Percentiles rank a stretch among this genome's conserved stretches.
These are phyloP conservation scores for Cryptocephalus moraei DNA, from an alignment of 2,888 invertebrate species.

Conservation along the genomic window DNA sequence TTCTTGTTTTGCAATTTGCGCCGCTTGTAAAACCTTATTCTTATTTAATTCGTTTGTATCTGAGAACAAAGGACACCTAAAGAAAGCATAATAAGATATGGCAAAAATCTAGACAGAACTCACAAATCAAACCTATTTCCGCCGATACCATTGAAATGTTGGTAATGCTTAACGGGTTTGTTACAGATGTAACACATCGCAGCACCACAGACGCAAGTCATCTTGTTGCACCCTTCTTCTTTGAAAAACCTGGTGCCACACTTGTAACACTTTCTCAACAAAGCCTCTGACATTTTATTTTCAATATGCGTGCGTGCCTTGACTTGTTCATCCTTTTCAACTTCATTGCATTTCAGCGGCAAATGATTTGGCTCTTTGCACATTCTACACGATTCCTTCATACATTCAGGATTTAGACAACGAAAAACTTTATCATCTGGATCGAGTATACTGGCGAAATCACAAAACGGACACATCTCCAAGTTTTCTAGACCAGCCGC, in stretches of 20 bases:
- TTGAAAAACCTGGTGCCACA: slow-evolving; percentile 43
- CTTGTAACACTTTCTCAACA: slow-evolving; percentile 39
- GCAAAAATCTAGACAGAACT: no score
- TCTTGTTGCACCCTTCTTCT: slow-evolving; percentile 47
- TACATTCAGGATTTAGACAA: slow-evolving; percentile 47
- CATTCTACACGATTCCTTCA: slow-evolving; percentile 42
- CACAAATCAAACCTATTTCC: slow-evolving; percentile 30
- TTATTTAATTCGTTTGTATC: slow-evolving; percentile 34
- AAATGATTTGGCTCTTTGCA: slow-evolving; percentile 45
- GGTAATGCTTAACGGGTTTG: slow-evolving; percentile 41
- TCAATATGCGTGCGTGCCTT: slow-evolving; percentile 41
- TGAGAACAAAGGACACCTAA: slow-evolving; percentile 40
- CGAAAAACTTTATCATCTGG: slow-evolving; percentile 39
- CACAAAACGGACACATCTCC: slow-evolving; percentile 48
- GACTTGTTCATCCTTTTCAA: slow-evolving; percentile 37
- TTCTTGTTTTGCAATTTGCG: slow-evolving; percentile 32
- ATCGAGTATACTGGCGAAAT: slow-evolving; percentile 43
- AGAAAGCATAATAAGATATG: no score
- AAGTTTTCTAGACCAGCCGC: slow-evolving; percentile 45
- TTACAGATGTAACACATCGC: slow-evolving; percentile 48
- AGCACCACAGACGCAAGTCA: slow-evolving; percentile 46
- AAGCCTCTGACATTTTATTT: slow-evolving; percentile 44
- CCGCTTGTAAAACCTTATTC: slow-evolving; percentile 34
- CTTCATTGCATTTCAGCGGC: slow-evolving; percentile 42
- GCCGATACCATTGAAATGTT: slow-evolving; percentile 44